phyloP scores from a whole-genome alignment of 2,113 vertebrate species.

The Halcyon senegalensis region DNA sequence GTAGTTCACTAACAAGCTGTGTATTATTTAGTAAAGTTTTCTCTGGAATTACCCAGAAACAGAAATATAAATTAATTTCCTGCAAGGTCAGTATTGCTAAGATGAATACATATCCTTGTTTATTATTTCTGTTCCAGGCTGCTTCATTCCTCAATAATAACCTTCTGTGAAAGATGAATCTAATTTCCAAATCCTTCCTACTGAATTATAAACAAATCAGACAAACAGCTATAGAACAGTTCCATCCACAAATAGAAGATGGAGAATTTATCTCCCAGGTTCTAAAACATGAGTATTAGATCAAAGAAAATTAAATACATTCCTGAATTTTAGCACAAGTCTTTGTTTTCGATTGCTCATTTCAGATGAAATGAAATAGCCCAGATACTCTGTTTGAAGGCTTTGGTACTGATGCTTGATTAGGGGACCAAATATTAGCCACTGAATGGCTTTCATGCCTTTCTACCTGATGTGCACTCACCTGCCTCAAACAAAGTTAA shows the following conservation, averaged over 20 bases:
- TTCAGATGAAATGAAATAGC: background rate
- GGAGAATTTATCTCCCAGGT: background rate
- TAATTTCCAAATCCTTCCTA: constrained; percentile 31
- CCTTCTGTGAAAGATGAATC: constrained; percentile 19
- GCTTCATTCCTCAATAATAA: constrained; percentile 29
- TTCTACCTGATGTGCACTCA: background rate
- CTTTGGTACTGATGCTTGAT: background rate
- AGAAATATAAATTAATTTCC: constrained; percentile 15
- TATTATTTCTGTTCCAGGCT: constrained; percentile 40
- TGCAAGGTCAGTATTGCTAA: background rate
- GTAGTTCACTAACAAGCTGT: background rate
- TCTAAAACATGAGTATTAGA: background rate
- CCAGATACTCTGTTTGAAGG: background rate
- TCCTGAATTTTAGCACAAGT: background rate
- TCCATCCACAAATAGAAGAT: background rate
- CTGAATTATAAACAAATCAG: constrained; percentile 37
- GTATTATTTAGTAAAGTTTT: constrained; percentile 9
- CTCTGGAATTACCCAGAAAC: background rate
- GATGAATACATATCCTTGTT: constrained; percentile 25
- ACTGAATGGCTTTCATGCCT: background rate
- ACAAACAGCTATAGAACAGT: background rate
- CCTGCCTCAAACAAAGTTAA: background rate
- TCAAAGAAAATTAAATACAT: background rate
- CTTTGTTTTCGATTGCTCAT: background rate
- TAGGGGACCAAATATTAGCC: background rate